These are phyloP conservation scores for Desoria tigrina DNA, from an alignment of 2,888 invertebrate species.

Conservation along the genomic window DNA sequence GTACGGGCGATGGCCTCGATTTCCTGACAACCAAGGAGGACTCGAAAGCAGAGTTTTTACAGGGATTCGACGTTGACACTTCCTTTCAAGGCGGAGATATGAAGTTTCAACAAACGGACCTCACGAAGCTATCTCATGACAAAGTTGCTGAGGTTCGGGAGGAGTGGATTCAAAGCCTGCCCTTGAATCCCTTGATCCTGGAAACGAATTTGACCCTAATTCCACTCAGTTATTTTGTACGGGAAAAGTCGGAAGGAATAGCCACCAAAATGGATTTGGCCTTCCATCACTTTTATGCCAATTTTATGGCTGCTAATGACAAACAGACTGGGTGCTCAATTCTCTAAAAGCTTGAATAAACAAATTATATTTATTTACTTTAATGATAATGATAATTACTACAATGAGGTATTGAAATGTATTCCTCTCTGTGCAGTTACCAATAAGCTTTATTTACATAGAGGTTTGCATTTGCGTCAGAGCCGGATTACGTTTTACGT, in stretches of 20 bases:
- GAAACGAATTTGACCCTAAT: slow-evolving; percentile 37
- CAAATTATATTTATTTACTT: background rate
- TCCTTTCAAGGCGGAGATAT: slow-evolving; percentile 40
- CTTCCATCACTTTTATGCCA: slow-evolving; percentile 42
- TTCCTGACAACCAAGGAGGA: slow-evolving; percentile 20
- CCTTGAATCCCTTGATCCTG: slow-evolving; percentile 35
- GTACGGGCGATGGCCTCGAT: slow-evolving; percentile 33
- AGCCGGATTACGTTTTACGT: too few species aligned
- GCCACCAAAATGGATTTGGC: slow-evolving; percentile 44
- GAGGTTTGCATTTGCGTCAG: too few species aligned
- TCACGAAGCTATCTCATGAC: slow-evolving; percentile 39
- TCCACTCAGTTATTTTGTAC: slow-evolving; percentile 40
- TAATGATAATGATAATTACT: background rate
- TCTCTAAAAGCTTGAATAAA: slow-evolving; percentile 24
- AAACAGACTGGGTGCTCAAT: slow-evolving; percentile 36
- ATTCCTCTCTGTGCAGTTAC: too few species aligned
- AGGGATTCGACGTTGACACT: slow-evolving; percentile 36
- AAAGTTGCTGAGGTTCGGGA: slow-evolving; percentile 31
- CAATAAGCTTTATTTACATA: too few species aligned
- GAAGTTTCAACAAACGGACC: slow-evolving; percentile 33
- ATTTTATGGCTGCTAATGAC: slow-evolving; percentile 34
- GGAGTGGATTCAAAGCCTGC: slow-evolving; percentile 41
- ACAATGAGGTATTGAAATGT: too few species aligned
- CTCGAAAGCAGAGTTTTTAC: slow-evolving; percentile 29
- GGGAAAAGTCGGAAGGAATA: slow-evolving; percentile 32